A percentile compares a stretch with the other conserved stretches of the same genome.
phyloP scores from a whole-genome alignment of 1,140 invertebrate genomes.

The Drosophila novamexicana region DNA sequence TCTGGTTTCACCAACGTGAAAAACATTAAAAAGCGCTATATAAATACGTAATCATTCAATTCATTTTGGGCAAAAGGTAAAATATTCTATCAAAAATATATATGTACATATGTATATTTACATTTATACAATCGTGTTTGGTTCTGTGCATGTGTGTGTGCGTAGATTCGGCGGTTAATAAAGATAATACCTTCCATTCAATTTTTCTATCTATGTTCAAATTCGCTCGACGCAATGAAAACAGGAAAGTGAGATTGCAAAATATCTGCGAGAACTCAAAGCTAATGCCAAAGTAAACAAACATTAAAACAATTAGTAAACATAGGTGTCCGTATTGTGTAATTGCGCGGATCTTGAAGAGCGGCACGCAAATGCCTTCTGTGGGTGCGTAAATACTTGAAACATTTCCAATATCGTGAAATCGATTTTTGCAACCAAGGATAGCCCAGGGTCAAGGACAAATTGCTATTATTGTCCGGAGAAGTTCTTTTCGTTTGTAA shows the following conservation, averaged over 20 bases:
- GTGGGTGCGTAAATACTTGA: neutral
- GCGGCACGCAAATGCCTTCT: neutral
- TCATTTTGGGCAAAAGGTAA: conserved; percentile 39
- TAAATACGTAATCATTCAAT: conserved; percentile 21
- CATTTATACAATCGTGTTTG: too few species aligned
- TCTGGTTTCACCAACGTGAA: conserved; percentile 40
- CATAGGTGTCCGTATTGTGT: conserved; percentile 16
- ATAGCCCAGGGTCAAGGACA: conserved; percentile 52
- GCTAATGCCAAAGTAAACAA: conserved; percentile 66
- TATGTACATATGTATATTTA: conserved; percentile 11
- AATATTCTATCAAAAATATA: conserved; percentile 5
- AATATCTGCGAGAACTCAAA: conserved; percentile 42
- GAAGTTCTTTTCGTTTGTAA: neutral
- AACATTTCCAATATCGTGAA: conserved; percentile 27
- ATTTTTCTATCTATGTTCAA: conserved; percentile 3
- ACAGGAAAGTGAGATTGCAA: conserved; percentile 6
- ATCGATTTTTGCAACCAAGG: conserved; percentile 46
- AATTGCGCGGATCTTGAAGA: conserved; percentile 1
- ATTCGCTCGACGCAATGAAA: conserved; percentile 1
- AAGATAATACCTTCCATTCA: conserved; percentile 11
- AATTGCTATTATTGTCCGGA: neutral
- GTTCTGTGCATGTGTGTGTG: neutral
- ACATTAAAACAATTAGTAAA: conserved; percentile 17
- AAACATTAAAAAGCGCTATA: conserved; percentile 17
- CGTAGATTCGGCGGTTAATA: conserved; percentile 10